These are phyloP conservation scores for Hoplodrina ambigua DNA, from an alignment of 2,888 invertebrate species.

Conservation along the genomic window DNA sequence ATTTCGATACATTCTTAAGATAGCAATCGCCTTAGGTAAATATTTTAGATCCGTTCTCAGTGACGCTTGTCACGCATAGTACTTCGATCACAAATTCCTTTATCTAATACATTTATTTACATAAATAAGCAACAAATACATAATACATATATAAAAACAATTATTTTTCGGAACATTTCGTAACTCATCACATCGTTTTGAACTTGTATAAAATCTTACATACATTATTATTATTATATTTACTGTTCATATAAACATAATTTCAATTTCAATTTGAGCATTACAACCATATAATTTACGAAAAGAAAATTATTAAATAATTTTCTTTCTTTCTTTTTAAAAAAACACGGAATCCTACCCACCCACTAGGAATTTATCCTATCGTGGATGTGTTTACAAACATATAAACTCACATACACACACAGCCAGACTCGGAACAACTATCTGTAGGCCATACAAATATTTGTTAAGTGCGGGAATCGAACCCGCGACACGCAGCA, in stretches of 20 bases:
- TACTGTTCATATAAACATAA: constrained; percentile 36
- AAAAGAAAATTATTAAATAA: constrained; percentile 4
- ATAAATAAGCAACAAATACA: constrained; percentile 11
- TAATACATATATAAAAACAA: background rate
- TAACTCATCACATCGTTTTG: constrained; percentile 34
- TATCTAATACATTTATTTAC: constrained; percentile 30
- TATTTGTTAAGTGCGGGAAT: too few species aligned
- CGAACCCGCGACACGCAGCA: too few species aligned
- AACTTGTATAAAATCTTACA: constrained; percentile 39
- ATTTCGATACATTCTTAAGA: constrained; percentile 47
- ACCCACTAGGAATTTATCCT: too few species aligned
- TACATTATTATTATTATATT: constrained; percentile 37
- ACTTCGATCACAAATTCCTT: constrained; percentile 42
- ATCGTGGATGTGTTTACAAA: too few species aligned
- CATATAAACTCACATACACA: too few species aligned
- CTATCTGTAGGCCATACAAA: too few species aligned
- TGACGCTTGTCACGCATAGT: constrained; percentile 10
- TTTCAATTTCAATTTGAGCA: constrained; percentile 44
- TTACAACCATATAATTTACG: constrained; percentile 5
- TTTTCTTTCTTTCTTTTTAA: too few species aligned
- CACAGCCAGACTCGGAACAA: too few species aligned
- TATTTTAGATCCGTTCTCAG: constrained; percentile 31
- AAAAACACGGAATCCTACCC: too few species aligned
- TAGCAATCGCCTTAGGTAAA: constrained; percentile 17
- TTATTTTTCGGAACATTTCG: constrained; percentile 20